A percentile compares a stretch with the other conserved stretches of the same genome.
Evolutionary conservation across 2,888 invertebrate genomes (phyloP).

Genomic region (Papilio elwesi): DNA sequence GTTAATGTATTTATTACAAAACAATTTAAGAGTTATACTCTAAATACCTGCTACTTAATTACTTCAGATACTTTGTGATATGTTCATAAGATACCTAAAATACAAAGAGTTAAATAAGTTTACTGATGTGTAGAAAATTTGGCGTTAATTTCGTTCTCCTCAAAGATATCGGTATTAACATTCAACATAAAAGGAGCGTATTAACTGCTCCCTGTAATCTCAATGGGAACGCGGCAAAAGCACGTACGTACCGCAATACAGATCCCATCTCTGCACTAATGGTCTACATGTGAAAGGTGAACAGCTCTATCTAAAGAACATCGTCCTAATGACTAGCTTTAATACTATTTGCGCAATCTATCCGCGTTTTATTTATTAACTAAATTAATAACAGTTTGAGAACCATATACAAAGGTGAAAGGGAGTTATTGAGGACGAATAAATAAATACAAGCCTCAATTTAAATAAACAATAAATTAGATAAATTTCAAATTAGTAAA

Average conservation of each 20-base stretch:
- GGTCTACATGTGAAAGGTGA: constrained; percentile 79
- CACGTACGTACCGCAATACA: constrained; percentile 62
- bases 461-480: too few relatives aligned
- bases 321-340: constrained; percentile 48
- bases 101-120: not conserved
- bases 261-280: constrained; percentile 79
- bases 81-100: constrained; percentile 14
- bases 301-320: constrained; percentile 68
- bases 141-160: not conserved
- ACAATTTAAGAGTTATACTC: not conserved
- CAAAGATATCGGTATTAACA: constrained; percentile 4
- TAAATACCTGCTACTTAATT: not conserved
- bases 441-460: too few relatives aligned
- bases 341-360: not conserved
- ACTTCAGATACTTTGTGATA: not conserved
- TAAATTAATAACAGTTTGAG: not conserved
- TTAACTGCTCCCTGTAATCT: constrained; percentile 21
- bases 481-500: too few relatives aligned
- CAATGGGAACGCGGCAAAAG: constrained; percentile 44
- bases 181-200: constrained; percentile 20
- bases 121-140: not conserved
- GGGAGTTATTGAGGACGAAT: too few relatives aligned
- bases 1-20: not conserved
- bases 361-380: not conserved
- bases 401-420: too few relatives aligned